Evolutionary conservation across 2,797 vertebrate genomes (phyloP).

Genomic region (Erpetoichthys calabaricus): DNA sequence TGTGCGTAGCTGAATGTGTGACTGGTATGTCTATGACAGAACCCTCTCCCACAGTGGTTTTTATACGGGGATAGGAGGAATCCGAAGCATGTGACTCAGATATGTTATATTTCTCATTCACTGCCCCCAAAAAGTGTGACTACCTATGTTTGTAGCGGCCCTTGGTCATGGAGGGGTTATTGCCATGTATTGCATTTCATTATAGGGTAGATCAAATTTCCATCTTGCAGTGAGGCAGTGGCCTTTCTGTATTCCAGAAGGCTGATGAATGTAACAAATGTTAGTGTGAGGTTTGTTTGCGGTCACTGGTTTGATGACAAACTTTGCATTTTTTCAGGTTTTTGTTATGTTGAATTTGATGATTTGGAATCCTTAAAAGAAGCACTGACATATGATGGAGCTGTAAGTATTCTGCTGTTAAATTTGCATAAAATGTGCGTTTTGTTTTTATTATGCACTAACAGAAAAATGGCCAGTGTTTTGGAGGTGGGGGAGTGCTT

Average conservation of each 20-base stretch:
- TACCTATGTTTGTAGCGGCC: too few species aligned
- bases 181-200: too few species aligned
- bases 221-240: not conserved
- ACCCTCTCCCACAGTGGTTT: too few species aligned
- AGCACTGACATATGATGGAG: slow-evolving; percentile 86
- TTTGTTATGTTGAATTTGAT: slow-evolving; percentile 98
- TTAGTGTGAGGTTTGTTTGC: not conserved
- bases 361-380: slow-evolving; percentile 94
- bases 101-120: too few species aligned
- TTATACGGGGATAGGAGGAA: too few species aligned
- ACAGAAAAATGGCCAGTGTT: not conserved
- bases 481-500: not conserved
- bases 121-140: too few species aligned
- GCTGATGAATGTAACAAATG: not conserved
- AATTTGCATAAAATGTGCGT: not conserved
- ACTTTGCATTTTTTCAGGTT: slow-evolving; percentile 47
- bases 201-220: too few species aligned
- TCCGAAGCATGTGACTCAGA: too few species aligned
- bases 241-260: not conserved
- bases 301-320: not conserved
- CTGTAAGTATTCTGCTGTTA: slow-evolving; percentile 60
- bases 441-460: slow-evolving; percentile 1
- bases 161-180: too few species aligned
- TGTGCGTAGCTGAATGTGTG: too few species aligned
- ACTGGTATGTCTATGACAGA: too few species aligned